A percentile compares a stretch with the other conserved stretches of the same genome.
Conservation (phyloP, 2,888 invertebrate genomes). For the Stenchaetothrips biformis region DNA sequence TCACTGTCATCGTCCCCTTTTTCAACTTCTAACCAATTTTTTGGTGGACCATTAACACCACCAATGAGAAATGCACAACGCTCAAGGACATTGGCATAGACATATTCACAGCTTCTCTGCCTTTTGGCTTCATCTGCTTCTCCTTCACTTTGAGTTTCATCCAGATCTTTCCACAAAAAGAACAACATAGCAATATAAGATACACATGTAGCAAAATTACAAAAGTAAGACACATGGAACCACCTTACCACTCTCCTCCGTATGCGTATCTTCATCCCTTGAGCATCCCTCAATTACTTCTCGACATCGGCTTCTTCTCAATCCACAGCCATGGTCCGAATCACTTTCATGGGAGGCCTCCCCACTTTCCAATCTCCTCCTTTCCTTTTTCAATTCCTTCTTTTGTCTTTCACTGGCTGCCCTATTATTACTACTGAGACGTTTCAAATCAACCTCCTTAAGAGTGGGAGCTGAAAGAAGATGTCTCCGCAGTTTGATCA, state of each 20-base stretch:
- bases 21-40: conserved; percentile 34
- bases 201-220: neutral
- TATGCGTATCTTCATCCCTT: neutral
- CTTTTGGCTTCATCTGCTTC: conserved; percentile 34
- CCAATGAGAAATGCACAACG: conserved; percentile 51
- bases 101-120: conserved; percentile 40
- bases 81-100: conserved; percentile 48
- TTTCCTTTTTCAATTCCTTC: neutral
- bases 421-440: neutral
- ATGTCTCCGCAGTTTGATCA: neutral
- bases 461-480: neutral
- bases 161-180: conserved; percentile 31
- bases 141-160: conserved; percentile 30
- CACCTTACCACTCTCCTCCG: neutral
- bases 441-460: neutral
- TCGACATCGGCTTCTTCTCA: conserved; percentile 14
- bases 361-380: neutral
- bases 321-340: neutral
- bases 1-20: conserved; percentile 15
- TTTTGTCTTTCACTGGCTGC: neutral
- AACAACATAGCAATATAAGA: neutral
- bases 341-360: conserved; percentile 6
- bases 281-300: conserved; percentile 2
- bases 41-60: conserved; percentile 47
- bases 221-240: neutral